Base-by-base conservation (phyloP, 2,888 invertebrate species). In the Endomychus coccineus region DNA sequence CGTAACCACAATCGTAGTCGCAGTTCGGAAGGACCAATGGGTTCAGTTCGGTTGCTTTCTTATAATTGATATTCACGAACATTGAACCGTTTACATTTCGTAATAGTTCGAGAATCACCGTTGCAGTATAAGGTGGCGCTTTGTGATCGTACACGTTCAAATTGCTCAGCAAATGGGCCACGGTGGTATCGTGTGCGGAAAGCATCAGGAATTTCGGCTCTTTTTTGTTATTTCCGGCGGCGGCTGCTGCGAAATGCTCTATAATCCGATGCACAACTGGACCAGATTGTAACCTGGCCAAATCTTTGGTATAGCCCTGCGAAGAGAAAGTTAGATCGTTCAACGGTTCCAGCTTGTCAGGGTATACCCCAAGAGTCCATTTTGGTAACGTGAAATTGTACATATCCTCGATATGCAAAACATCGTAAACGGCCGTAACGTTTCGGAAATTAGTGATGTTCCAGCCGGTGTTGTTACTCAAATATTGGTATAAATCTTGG, bases 121-220 rank as follows among this genome's bases (percentile, higher is more conserved):
- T 71, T 0, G 83, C 70, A 0, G 75, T 66, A 44, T 79, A 83
- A 0, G 71, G 71, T 0, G 83, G 83, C 49, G 74, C 74, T 36
- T 75, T 75, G 4, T 67, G 61, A 42, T 80, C 70, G 46, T 71
- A 86, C 17, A 86, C 41, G 12, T 74, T 73, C 2, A 88, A 59
- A 0, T 78, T 71, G 58, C 78, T 78, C 1, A 87, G 67, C 19
- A 86, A 48, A 50, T 72, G 78, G 0, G 78, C 80, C 7, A 89
- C 61, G 0, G 82, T 87, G 1, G 78, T 71, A 55, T 89, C 88
- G 53, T 89, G 88, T 0, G 70, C 83, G 49, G 83, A 83, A 50
- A 81, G 83, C 27, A 85, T 68, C 54, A 75, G 74, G 23, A 84
- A 42, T 42, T 77, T 78, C 12, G 74, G 66, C 45, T 73, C 56